Conservation (phyloP, 1,140 invertebrate species). For the Trachymyrmex cornetzi region DNA sequence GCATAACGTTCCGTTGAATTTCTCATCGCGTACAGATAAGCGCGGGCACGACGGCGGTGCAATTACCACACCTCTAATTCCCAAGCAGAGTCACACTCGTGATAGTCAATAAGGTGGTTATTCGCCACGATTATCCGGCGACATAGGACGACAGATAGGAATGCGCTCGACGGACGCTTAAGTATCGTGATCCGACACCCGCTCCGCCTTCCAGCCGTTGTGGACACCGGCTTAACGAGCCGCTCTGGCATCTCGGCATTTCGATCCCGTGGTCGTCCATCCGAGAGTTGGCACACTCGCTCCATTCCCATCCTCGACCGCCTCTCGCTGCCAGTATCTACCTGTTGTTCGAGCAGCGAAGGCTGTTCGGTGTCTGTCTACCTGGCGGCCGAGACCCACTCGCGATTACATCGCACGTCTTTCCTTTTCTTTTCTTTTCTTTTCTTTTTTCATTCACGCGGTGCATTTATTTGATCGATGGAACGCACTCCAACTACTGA, state of each 20-base stretch:
- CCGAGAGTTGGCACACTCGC: slow-evolving; percentile 71
- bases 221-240: slow-evolving; percentile 55
- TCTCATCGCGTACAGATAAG: slow-evolving; percentile 17
- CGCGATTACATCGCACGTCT: background rate
- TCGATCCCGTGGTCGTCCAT: slow-evolving; percentile 72
- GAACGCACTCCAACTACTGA: background rate
- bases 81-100: background rate
- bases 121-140: background rate
- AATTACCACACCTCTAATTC: slow-evolving; percentile 30
- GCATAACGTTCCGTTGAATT: background rate
- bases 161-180: background rate
- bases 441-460: no score
- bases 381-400: slow-evolving; percentile 40
- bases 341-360: slow-evolving; percentile 81
- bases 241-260: slow-evolving; percentile 68
- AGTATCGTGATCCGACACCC: background rate
- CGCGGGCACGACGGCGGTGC: background rate
- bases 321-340: slow-evolving; percentile 78
- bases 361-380: slow-evolving; percentile 54
- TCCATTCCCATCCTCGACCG: slow-evolving; percentile 74
- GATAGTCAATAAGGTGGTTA: slow-evolving; percentile 5
- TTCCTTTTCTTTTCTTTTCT: background rate
- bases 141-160: background rate
- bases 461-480: background rate
- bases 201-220: slow-evolving; percentile 18